Percentiles rank a stretch among this genome's conserved stretches.
These are phyloP conservation scores for Morpho achilles DNA, from an alignment of 2,888 invertebrate genomes.

Conservation along the genomic window DNA sequence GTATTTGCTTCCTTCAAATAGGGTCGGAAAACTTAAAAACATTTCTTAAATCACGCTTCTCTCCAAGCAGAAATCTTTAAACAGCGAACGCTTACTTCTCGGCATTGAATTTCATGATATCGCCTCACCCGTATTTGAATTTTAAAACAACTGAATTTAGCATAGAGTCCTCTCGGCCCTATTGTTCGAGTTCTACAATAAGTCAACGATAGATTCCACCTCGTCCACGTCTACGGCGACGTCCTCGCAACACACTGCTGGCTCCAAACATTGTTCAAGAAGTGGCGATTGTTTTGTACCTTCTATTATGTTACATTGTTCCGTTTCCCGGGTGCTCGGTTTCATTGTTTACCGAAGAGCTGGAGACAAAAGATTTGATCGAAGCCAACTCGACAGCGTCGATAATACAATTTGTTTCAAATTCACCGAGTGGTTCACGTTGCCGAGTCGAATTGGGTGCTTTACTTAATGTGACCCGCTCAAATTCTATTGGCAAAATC, in stretches of 20 bases:
- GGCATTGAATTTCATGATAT: constrained; percentile 21
- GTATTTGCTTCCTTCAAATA: too few species aligned
- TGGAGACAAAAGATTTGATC: constrained; percentile 4
- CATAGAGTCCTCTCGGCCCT: constrained; percentile 7
- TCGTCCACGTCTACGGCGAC: too few species aligned
- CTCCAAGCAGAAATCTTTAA: neutral
- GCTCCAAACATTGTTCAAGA: neutral
- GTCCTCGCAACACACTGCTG: too few species aligned
- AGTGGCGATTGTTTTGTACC: constrained; percentile 1
- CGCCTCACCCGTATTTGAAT: constrained; percentile 24
- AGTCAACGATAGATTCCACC: too few species aligned
- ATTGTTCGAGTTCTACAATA: too few species aligned
- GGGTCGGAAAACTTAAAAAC: too few species aligned
- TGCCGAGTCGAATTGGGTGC: neutral
- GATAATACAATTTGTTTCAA: constrained; percentile 5
- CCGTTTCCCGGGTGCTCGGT: neutral
- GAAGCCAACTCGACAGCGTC: neutral
- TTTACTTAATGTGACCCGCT: constrained; percentile 2
- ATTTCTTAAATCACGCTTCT: too few species aligned
- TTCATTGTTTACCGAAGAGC: constrained; percentile 3
- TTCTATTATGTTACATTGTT: constrained; percentile 9
- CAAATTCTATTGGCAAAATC: neutral
- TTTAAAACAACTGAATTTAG: constrained; percentile 24
- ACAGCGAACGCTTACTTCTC: neutral
- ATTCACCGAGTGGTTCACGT: neutral